Conservation (phyloP, 2,888 invertebrate species). For the Mactromeris polynyma region DNA sequence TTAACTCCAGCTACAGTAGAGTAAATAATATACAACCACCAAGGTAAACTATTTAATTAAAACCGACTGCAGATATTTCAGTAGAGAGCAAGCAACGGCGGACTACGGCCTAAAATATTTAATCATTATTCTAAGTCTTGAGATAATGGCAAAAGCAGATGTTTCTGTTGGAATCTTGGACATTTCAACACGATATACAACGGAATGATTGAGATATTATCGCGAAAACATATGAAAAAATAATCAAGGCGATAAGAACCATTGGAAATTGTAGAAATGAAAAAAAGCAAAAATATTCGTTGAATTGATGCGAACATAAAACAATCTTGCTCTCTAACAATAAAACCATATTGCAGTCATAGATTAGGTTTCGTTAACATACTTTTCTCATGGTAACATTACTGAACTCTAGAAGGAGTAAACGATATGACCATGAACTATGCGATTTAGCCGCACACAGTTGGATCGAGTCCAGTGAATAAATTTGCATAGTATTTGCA, state of each 20-base stretch:
- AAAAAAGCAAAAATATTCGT: constrained; percentile 7
- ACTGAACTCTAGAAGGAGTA: background rate
- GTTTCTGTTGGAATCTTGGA: background rate
- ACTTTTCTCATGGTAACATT: background rate
- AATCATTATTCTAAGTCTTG: background rate
- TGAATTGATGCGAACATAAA: constrained; percentile 6
- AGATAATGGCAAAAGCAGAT: background rate
- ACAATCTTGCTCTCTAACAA: background rate
- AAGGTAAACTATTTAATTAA: background rate
- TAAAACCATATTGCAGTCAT: constrained; percentile 1
- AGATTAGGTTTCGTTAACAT: background rate
- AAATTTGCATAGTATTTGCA: background rate
- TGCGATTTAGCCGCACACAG: background rate
- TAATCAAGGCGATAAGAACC: constrained; percentile 15
- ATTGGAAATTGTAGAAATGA: background rate
- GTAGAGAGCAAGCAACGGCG: background rate
- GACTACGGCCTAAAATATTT: background rate
- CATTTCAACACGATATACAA: background rate
- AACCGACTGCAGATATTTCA: background rate
- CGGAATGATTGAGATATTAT: constrained; percentile 5
- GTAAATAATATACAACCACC: no score
- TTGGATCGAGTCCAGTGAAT: background rate
- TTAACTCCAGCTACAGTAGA: background rate
- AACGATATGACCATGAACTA: constrained; percentile 6
- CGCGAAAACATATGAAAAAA: constrained; percentile 28